Conservation (phyloP, 1,140 invertebrate genomes). For the Drosophila tristis region DNA sequence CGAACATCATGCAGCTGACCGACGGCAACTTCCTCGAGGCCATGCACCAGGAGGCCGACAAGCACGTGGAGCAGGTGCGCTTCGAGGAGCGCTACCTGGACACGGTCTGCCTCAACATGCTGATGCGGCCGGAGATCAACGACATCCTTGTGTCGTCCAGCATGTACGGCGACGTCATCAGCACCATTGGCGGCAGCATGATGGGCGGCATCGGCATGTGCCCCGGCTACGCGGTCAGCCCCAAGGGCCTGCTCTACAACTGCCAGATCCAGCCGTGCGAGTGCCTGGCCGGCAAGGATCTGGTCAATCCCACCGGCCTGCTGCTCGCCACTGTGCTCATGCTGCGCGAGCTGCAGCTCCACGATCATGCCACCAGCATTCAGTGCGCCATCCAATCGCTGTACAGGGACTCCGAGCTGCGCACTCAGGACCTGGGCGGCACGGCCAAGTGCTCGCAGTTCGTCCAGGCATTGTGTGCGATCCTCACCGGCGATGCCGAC, state of each 20-base stretch:
- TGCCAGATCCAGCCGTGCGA: constrained; percentile 2
- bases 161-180: constrained; percentile 69
- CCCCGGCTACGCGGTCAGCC: constrained; percentile 48
- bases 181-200: constrained; percentile 48
- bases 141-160: constrained; percentile 64
- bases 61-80: not conserved
- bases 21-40: constrained; percentile 59
- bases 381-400: constrained; percentile 34
- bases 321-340: constrained; percentile 46
- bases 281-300: constrained; percentile 33
- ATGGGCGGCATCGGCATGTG: constrained; percentile 46
- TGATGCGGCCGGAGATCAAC: constrained; percentile 31
- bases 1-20: constrained; percentile 65
- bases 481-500: not conserved
- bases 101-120: constrained; percentile 42
- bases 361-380: constrained; percentile 23
- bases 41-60: constrained; percentile 39
- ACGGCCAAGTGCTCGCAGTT: constrained; percentile 56
- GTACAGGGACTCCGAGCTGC: constrained; percentile 51
- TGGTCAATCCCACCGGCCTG: constrained; percentile 60
- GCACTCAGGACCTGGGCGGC: constrained; percentile 58
- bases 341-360: constrained; percentile 34
- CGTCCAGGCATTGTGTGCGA: constrained; percentile 46
- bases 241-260: constrained; percentile 38
- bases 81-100: constrained; percentile 72